These are phyloP conservation scores for Bombus soroeensis DNA, from an alignment of 1,140 invertebrate genomes.

Conservation along the genomic window DNA sequence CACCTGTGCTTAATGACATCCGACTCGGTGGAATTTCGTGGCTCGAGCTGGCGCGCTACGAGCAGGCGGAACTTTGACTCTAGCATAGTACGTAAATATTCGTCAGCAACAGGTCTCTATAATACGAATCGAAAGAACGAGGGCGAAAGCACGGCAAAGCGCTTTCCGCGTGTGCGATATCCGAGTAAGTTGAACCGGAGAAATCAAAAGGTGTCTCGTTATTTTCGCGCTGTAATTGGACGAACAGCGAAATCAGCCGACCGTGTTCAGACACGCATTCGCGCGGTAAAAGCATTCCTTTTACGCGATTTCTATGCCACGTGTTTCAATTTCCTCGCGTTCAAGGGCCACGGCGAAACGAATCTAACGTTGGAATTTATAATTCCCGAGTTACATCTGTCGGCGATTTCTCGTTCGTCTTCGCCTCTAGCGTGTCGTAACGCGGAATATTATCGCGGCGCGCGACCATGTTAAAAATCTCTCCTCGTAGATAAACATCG, in stretches of 20 bases:
- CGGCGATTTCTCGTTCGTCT: not conserved
- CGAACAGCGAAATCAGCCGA: not conserved
- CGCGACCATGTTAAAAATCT: slow-evolving; percentile 22
- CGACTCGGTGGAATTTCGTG: not conserved
- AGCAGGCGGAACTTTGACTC: not conserved
- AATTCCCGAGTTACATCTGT: not conserved
- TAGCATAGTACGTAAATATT: slow-evolving; percentile 36
- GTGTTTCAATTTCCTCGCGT: no score
- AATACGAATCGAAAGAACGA: slow-evolving; percentile 35
- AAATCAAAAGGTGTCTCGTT: not conserved
- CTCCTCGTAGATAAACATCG: slow-evolving; percentile 17
- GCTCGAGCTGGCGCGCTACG: not conserved
- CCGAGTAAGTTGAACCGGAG: not conserved
- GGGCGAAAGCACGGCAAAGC: not conserved
- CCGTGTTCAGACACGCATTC: not conserved
- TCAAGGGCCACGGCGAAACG: not conserved
- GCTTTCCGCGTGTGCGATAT: not conserved
- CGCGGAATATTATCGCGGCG: not conserved
- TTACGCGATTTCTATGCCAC: not conserved
- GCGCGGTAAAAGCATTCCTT: not conserved
- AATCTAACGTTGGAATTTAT: not conserved
- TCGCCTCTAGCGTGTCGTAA: not conserved
- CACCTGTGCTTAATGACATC: not conserved
- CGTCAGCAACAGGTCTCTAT: slow-evolving; percentile 48
- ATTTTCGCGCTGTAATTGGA: not conserved